A percentile compares a stretch with the other conserved stretches of the same genome.
phyloP scores from a whole-genome alignment of 2,797 vertebrate species.

The Vultur gryphus region DNA sequence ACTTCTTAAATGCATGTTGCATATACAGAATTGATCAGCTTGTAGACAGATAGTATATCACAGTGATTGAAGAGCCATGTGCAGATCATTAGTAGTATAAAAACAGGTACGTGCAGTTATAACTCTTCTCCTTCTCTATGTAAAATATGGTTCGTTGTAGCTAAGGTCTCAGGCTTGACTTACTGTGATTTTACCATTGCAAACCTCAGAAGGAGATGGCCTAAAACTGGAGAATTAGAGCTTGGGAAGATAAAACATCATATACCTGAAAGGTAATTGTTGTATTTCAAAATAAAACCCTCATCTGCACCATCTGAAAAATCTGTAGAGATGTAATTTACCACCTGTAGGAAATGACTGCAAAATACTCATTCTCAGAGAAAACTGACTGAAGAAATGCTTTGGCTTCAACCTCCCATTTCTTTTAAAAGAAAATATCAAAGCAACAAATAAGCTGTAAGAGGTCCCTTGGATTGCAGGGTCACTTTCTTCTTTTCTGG shows the following conservation, averaged over 20 bases:
- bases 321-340: not conserved
- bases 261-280: not conserved
- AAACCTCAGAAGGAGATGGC: not conserved
- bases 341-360: not conserved
- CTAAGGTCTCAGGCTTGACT: not conserved
- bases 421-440: not conserved
- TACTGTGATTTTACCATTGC: not conserved
- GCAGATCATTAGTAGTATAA: not conserved
- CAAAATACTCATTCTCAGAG: not conserved
- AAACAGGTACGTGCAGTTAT: not conserved
- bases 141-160: not conserved
- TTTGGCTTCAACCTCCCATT: not conserved
- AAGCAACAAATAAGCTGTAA: not conserved
- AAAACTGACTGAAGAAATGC: not conserved
- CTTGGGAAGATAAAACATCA: not conserved
- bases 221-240: not conserved
- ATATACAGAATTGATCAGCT: not conserved
- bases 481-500: not conserved
- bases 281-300: not conserved
- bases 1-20: not conserved
- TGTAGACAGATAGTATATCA: not conserved
- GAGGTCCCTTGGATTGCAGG: not conserved
- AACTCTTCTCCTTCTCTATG: not conserved
- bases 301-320: not conserved
- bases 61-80: not conserved